Conservation (phyloP, 2,797 vertebrate genomes). For the Pampus argenteus region DNA sequence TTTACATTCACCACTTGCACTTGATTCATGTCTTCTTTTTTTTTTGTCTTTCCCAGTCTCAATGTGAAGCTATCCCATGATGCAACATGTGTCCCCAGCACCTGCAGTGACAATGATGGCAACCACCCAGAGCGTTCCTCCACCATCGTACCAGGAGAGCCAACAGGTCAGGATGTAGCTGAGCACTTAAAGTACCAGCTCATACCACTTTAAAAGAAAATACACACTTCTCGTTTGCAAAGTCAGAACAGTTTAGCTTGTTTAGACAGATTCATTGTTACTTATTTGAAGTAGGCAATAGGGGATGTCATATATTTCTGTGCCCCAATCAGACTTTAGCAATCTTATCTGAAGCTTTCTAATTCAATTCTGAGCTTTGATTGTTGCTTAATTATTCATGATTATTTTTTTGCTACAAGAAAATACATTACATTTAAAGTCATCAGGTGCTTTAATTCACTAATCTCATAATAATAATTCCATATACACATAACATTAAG, state of each 20-base stretch:
- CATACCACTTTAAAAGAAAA: no score
- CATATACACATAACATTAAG: neutral
- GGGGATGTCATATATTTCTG: neutral
- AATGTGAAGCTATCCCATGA: constrained; percentile 99
- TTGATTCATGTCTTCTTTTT: constrained; percentile 13
- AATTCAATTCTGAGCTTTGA: neutral
- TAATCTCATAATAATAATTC: neutral
- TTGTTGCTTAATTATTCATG: neutral
- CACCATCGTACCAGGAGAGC: constrained; percentile 98
- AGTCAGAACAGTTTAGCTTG: neutral
- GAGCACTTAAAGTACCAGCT: neutral
- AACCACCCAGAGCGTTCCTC: constrained; percentile 98
- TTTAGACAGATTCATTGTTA: neutral
- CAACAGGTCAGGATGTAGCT: constrained; percentile 88
- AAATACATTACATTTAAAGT: neutral
- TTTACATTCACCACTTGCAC: constrained; percentile 28
- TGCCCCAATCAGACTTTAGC: neutral
- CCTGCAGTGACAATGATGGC: constrained; percentile 99
- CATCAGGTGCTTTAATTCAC: neutral
- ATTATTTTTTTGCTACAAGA: neutral
- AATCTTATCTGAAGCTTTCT: no score
- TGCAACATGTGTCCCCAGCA: constrained; percentile 99
- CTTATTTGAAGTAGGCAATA: no score
- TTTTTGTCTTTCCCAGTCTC: constrained; percentile 81
- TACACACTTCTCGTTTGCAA: neutral